phyloP scores from a whole-genome alignment of 1,140 invertebrate genomes.

The Panagrolaimus sp. region DNA sequence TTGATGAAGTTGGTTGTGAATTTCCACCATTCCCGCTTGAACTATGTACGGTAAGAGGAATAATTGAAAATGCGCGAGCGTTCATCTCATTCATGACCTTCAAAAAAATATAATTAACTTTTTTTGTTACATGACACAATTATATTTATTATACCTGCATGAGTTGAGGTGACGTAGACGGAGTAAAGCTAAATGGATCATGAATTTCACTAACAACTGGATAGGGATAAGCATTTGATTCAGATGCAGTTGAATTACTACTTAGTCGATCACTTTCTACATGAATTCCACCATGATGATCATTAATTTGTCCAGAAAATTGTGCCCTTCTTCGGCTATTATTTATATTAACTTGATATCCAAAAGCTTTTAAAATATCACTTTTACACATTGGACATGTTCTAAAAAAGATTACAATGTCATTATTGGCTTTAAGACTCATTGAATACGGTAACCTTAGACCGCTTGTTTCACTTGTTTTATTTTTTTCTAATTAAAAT shows the following conservation, averaged over 20 bases:
- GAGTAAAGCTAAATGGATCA: conserved; percentile 48
- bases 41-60: conserved; percentile 43
- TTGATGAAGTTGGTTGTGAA: conserved; percentile 19
- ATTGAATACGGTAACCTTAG: too few species aligned
- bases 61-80: conserved; percentile 44
- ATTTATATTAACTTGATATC: conserved; percentile 59
- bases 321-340: conserved; percentile 29
- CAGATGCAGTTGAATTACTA: conserved; percentile 39
- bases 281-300: conserved; percentile 14
- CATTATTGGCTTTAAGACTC: too few species aligned
- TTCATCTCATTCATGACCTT: conserved; percentile 44
- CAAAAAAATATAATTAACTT: conserved; percentile 14
- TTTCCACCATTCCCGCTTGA: conserved; percentile 17
- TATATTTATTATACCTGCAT: conserved; percentile 29
- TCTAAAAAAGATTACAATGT: too few species aligned
- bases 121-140: background rate
- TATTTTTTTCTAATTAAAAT: too few species aligned
- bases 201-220: conserved; percentile 49
- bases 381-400: conserved; percentile 83
- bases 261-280: conserved; percentile 24
- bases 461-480: too few species aligned
- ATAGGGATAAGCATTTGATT: conserved; percentile 49
- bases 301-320: conserved; percentile 28
- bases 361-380: conserved; percentile 85
- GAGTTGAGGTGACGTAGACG: conserved; percentile 49